These are phyloP conservation scores for Triplophysa yarkandensis DNA, from an alignment of 2,797 vertebrate genomes.

Conservation along the genomic window DNA sequence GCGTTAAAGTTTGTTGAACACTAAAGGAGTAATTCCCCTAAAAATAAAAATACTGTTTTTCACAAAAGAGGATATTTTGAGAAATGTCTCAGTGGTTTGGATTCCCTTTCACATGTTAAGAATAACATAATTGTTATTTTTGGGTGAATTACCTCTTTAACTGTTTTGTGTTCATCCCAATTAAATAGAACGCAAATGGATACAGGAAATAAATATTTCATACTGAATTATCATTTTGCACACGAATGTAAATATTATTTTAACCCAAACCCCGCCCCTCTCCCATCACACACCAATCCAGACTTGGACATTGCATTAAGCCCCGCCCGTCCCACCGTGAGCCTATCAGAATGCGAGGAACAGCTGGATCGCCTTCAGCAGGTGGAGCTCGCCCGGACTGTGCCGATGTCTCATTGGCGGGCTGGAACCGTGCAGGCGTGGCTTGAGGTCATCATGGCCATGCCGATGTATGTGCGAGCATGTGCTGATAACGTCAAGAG, in stretches of 20 bases:
- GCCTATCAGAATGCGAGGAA: constrained; percentile 84
- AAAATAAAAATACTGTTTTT: no score
- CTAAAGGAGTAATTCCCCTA: no score
- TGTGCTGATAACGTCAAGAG: constrained; percentile 87
- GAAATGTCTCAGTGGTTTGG: no score
- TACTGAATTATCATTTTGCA: no score
- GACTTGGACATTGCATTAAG: constrained; percentile 77
- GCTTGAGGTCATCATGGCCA: constrained; percentile 90
- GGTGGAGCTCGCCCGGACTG: constrained; percentile 80
- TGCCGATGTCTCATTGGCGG: constrained; percentile 86
- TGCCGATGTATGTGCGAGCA: constrained; percentile 85
- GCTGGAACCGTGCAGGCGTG: constrained; percentile 85
- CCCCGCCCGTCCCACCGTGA: constrained; percentile 74
- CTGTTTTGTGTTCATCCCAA: no score
- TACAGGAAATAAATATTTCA: no score
- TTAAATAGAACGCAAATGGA: no score
- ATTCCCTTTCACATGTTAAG: no score
- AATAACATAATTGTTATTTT: no score
- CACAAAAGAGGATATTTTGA: no score
- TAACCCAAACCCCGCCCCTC: constrained; percentile 47
- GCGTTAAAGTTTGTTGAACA: not conserved
- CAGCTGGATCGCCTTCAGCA: constrained; percentile 84
- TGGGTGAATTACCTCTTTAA: no score
- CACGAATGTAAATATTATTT: not conserved
- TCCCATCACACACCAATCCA: constrained; percentile 59